Base-by-base conservation (phyloP, 2,797 vertebrate genomes). In the Gila robusta region DNA sequence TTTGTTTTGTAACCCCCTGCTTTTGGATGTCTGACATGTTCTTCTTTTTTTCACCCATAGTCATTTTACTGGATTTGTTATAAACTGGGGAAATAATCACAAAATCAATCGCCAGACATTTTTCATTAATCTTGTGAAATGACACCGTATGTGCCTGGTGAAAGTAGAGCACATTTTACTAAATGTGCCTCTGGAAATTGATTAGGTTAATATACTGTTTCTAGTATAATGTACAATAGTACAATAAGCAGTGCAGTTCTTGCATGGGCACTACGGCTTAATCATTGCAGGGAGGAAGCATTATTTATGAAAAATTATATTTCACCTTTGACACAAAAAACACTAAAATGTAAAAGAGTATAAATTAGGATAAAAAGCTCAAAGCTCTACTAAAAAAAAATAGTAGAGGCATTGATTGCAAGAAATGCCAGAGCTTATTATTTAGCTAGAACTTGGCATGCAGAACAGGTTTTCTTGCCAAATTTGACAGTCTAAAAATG, bases 401-500 rank as follows among this genome's bases (percentile, higher is more conserved):
- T 5, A 14, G 47, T 41, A 59, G 52, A 73, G 56, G 11, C 16
- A 32, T 69, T 78, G 17, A 41, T 56, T 54, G 49, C 10, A 37
- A 77, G 62, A 69, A 54, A 69, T 76, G 41, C 41, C 21, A 76
- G 17, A 41, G 39, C 59, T 52, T 84, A 28, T 82, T 72, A 67
- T 84, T 84, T 70, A 56, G 47, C 64, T 70, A 59, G 5, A 84
- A 79, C 49, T 59, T 59, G 74, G 74, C 49, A 41, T 59, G n/a
- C 14, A 23, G 47, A 56, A 39, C 7, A 70, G 32, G 12, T 79
- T 59, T 59, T 84, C 32, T 69, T 84, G 62, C 73, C 82, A 84
- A 66, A 12, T 77, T 84, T 4, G 0, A 69, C 47, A 28, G 47
- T 39, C 49, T 84, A 84, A 79, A 78, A 39, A 79, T 70, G 2